Conservation (phyloP, 2,113 vertebrate genomes). For the Triplophysa rosa region DNA sequence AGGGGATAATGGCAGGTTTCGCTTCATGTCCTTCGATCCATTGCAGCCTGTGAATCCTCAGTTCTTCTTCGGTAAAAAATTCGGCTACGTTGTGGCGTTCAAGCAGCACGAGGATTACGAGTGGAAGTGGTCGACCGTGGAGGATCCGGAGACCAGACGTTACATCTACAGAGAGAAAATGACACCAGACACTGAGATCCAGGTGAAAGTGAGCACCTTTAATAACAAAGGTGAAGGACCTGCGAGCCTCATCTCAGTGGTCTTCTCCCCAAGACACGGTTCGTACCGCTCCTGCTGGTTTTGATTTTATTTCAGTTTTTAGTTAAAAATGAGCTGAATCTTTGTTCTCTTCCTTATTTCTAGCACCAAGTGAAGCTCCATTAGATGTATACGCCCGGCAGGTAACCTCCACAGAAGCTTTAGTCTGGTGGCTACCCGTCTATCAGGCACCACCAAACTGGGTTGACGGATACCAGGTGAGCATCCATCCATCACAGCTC, state of each 20-base stretch:
- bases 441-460: slow-evolving; percentile 78
- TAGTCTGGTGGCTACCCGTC: slow-evolving; percentile 92
- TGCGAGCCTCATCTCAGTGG: slow-evolving; percentile 83
- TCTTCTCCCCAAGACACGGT: slow-evolving; percentile 90
- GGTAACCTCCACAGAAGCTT: slow-evolving; percentile 88
- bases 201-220: slow-evolving; percentile 94
- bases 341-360: slow-evolving; percentile 6
- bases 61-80: slow-evolving; percentile 92
- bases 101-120: slow-evolving; percentile 86
- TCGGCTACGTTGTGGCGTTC: slow-evolving; percentile 93
- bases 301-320: neutral
- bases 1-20: neutral
- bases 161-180: slow-evolving; percentile 89
- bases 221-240: slow-evolving; percentile 95
- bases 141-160: slow-evolving; percentile 88
- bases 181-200: slow-evolving; percentile 82
- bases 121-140: slow-evolving; percentile 91
- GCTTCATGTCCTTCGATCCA: neutral
- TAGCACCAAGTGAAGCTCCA: slow-evolving; percentile 85
- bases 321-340: neutral
- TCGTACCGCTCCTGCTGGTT: neutral
- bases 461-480: slow-evolving; percentile 93
- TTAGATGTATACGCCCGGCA: slow-evolving; percentile 83
- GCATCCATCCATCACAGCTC: slow-evolving; percentile 25
- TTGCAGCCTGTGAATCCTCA: slow-evolving; percentile 88